Evolutionary conservation across 2,797 vertebrate species (phyloP), one percentile per base, ranked within the genome.

Genomic region (Phataginus tetradactyla): DNA sequence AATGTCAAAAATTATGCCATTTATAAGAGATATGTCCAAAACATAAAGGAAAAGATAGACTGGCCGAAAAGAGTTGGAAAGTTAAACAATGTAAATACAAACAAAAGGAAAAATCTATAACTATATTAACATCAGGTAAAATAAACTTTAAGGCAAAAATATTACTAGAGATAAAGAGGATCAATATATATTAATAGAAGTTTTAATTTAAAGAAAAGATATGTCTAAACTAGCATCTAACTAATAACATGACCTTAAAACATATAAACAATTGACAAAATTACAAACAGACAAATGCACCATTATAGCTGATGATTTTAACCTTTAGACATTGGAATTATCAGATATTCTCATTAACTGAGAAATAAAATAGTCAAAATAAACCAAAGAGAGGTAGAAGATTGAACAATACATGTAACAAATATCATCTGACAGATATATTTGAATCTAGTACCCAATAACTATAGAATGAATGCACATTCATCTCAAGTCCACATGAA

Each of bases 401-500:
- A 92, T 10, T 91, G 39, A 92, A 55, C 10, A 87, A 71, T 78
- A 57, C 34, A 29, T 64, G 71, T 57, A 71, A 51, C 4, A 72
- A 78, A 79, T 25, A 89, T 51, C 89, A 71, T 29, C 25, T n/a
- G 29, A 25, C 61, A 34, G 59, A 79, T 53, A 49, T 74, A 45
- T 75, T 75, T 68, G 66, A 75, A 80, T 21, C 34, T 4, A 85
- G 66, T 61, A 39, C 57, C 45, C 25, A 94, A 21, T 63, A 79
- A 84, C 45, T 27, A 17, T 53, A 68, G 8, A 80, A 89, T 53
- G 18, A 80, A 89, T 53, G 18, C n/a, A 74, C 17, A 85, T 68
- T 85, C 59, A 91, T 94, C 61, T 79, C 32, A 69, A 89, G 37
- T 37, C 80, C n/a, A 68, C 61, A 85, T 32, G 66, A 94, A 69